Conservation (phyloP, 2,888 invertebrate species). For the Idaea straminata region DNA sequence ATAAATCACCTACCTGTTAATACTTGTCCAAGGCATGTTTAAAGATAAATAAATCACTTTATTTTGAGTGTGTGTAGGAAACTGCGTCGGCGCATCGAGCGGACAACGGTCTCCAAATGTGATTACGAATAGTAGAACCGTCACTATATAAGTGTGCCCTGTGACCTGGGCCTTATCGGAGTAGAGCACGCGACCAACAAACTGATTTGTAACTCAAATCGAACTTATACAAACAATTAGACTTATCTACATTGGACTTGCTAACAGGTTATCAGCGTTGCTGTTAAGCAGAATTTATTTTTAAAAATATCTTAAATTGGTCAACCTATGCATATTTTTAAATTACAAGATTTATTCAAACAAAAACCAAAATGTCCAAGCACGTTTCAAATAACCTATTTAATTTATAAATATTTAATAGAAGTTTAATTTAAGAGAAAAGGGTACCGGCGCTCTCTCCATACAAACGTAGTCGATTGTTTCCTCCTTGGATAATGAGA, state of each 20-base stretch:
- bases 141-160: constrained; percentile 63
- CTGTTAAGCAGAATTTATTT: neutral
- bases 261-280: neutral
- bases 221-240: constrained; percentile 5
- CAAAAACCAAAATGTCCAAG: constrained; percentile 1
- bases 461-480: too few species aligned
- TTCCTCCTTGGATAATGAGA: too few species aligned
- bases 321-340: neutral
- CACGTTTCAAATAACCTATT: neutral
- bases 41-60: constrained; percentile 50
- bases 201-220: constrained; percentile 33
- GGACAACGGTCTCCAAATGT: constrained; percentile 46
- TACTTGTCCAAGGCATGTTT: constrained; percentile 75
- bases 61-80: constrained; percentile 70
- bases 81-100: constrained; percentile 60
- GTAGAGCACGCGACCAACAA: constrained; percentile 64
- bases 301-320: neutral
- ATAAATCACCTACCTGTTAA: constrained; percentile 60
- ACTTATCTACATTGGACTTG: neutral
- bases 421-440: too few species aligned
- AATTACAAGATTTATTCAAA: neutral
- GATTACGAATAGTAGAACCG: constrained; percentile 36
- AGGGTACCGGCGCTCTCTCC: too few species aligned
- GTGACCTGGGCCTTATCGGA: constrained; percentile 64
- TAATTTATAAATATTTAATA: too few species aligned